Conservation (phyloP, 2,113 vertebrate genomes). For the Parotia lawesii region DNA sequence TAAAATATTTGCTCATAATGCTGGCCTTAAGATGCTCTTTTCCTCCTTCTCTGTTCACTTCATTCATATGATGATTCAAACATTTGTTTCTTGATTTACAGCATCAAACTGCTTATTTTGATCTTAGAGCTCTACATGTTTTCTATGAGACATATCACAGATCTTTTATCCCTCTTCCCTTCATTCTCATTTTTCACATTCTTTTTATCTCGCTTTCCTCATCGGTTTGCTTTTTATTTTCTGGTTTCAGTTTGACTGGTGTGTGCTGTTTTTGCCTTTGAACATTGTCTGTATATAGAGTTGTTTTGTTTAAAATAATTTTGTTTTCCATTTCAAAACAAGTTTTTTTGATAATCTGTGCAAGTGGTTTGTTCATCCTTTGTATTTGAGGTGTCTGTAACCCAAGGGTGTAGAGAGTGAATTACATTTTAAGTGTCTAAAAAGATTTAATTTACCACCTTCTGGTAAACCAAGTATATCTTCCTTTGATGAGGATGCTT, state of each 20-base stretch:
- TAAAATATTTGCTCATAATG: background rate
- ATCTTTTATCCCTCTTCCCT: background rate
- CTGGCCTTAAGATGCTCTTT: background rate
- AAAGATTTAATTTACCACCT: background rate
- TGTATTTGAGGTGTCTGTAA: background rate
- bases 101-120: background rate
- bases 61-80: background rate
- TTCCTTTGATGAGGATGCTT: background rate
- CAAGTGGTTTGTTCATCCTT: background rate
- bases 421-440: background rate
- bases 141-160: background rate
- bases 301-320: background rate
- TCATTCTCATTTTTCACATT: background rate
- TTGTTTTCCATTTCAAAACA: background rate
- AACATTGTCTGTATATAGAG: background rate
- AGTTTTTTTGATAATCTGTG: background rate
- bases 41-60: background rate
- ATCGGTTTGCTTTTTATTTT: background rate
- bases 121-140: background rate
- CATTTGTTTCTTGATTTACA: background rate
- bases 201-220: background rate
- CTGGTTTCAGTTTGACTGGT: background rate
- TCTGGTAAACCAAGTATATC: background rate
- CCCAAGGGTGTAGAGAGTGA: background rate
- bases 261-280: background rate